These are phyloP conservation scores for Dryomyza anilis DNA, from an alignment of 2,888 invertebrate species.

Conservation along the genomic window DNA sequence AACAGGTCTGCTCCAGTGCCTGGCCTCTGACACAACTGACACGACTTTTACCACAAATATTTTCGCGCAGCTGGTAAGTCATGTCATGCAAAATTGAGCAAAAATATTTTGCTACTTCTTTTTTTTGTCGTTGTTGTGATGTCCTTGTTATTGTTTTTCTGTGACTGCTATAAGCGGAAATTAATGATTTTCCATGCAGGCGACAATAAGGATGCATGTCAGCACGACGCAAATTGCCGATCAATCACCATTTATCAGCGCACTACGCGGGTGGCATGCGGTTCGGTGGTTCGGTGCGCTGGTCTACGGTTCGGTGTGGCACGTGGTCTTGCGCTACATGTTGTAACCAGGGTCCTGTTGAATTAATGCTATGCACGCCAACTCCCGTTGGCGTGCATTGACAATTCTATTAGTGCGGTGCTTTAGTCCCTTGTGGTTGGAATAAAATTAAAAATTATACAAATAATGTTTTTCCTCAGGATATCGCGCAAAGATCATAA, in stretches of 20 bases:
- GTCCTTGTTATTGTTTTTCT: constrained; percentile 1
- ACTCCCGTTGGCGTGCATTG: too few relatives aligned
- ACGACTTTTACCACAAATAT: neutral
- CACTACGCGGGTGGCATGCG: neutral
- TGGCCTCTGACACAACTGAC: neutral
- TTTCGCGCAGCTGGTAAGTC: too few relatives aligned
- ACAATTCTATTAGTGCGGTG: too few relatives aligned
- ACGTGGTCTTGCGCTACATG: too few relatives aligned
- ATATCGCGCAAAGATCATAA: too few relatives aligned
- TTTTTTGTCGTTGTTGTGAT: neutral
- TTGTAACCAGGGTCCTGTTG: too few relatives aligned
- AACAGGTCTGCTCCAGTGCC: neutral
- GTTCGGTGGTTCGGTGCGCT: neutral
- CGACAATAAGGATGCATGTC: constrained; percentile 43
- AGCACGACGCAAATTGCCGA: constrained; percentile 53
- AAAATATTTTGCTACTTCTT: neutral
- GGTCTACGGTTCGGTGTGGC: too few relatives aligned
- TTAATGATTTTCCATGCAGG: constrained; percentile 49
- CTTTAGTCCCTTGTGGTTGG: too few relatives aligned
- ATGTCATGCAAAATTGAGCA: neutral
- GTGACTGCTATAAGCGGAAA: neutral
- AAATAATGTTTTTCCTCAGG: too few relatives aligned
- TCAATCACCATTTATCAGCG: constrained; percentile 54
- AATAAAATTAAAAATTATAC: too few relatives aligned
- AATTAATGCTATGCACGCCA: too few relatives aligned